These are phyloP conservation scores for Micrastur ruficollis DNA, from an alignment of 2,797 vertebrate species.

Conservation along the genomic window DNA sequence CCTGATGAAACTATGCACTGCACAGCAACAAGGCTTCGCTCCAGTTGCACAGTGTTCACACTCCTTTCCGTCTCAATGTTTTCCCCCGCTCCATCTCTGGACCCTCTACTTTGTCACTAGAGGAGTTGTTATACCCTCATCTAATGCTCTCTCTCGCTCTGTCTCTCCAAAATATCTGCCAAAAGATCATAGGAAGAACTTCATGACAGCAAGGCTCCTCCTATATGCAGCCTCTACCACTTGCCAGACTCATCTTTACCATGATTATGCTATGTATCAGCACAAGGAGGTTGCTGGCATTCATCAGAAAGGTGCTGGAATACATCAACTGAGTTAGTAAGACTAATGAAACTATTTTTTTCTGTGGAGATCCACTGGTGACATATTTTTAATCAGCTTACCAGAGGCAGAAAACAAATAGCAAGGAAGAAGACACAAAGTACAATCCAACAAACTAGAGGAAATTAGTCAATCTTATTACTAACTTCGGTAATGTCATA, in stretches of 20 bases:
- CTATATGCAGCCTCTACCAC: background rate
- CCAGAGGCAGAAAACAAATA: background rate
- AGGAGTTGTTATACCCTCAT: background rate
- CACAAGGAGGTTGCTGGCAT: background rate
- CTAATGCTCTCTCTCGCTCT: background rate
- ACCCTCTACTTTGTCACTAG: background rate
- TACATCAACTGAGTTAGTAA: background rate
- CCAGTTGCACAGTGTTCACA: background rate
- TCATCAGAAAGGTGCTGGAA: background rate
- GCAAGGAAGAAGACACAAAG: background rate
- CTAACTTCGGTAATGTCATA: background rate
- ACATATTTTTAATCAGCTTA: background rate
- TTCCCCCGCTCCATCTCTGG: accelerated
- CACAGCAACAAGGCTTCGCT: background rate
- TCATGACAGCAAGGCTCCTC: background rate
- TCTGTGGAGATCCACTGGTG: background rate
- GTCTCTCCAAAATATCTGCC: background rate
- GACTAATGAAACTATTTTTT: background rate
- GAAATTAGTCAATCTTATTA: background rate
- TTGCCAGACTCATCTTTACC: background rate
- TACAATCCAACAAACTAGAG: background rate
- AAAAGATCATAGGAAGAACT: background rate
- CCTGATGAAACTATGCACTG: background rate
- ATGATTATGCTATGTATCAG: background rate
- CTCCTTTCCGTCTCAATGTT: background rate